Evolutionary conservation across 2,888 invertebrate species (phyloP).

Genomic region (Pherbina coryleti): DNA sequence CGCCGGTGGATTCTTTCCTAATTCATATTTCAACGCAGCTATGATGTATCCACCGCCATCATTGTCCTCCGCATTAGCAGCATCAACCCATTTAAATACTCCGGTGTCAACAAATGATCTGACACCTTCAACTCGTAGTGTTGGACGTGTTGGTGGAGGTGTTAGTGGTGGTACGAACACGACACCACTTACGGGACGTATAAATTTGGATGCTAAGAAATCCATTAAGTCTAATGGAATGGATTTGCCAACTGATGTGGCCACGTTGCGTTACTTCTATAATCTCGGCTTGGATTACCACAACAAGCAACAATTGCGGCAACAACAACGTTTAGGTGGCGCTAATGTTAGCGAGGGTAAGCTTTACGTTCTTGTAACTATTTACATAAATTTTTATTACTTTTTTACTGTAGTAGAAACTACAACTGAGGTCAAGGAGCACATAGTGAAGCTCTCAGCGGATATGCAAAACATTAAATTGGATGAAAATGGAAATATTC

Average conservation of each 20-base stretch:
- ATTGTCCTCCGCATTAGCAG: background rate
- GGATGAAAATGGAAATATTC: conserved; percentile 51
- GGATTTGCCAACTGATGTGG: conserved; percentile 71
- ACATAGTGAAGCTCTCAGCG: conserved; percentile 40
- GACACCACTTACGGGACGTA: conserved; percentile 48
- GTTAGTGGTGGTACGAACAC: conserved; percentile 23
- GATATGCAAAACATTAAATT: conserved; percentile 46
- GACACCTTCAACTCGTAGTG: background rate
- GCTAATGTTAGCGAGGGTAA: background rate
- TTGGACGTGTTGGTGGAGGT: conserved; percentile 17
- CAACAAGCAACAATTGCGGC: conserved; percentile 39
- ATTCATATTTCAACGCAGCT: background rate
- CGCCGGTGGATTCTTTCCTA: conserved; percentile 8
- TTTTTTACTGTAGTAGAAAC: conserved; percentile 26
- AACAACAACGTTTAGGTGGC: background rate
- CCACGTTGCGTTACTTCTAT: conserved; percentile 77
- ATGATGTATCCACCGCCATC: conserved; percentile 3
- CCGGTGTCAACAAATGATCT: background rate
- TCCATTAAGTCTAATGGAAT: conserved; percentile 57
- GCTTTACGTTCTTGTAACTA: background rate
- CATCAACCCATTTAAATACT: background rate
- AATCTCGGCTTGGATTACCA: conserved; percentile 75
- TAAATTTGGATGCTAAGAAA: conserved; percentile 59
- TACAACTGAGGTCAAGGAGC: conserved; percentile 45
- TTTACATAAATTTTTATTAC: background rate